A percentile compares a stretch with the other conserved stretches of the same genome.
Conservation (phyloP, 2,113 vertebrate species). For the Sylvilagus bachmani region DNA sequence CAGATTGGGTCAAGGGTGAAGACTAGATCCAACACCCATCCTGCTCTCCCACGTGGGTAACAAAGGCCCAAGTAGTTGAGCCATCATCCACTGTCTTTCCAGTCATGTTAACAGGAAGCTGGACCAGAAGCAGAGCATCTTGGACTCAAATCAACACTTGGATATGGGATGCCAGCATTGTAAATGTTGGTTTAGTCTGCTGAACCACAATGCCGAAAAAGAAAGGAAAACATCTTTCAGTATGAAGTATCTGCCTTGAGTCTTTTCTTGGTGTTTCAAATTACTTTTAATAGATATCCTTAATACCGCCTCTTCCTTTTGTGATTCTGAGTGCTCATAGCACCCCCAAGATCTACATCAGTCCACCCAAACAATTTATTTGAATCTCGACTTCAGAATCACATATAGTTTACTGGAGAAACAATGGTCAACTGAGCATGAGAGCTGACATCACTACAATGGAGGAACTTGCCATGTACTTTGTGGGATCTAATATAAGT, state of each 20-base stretch:
- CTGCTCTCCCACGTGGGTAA: no score
- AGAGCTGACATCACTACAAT: constrained; percentile 75
- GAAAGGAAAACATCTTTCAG: background rate
- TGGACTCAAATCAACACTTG: no score
- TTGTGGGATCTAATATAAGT: constrained; percentile 83
- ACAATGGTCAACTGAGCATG: constrained; percentile 66
- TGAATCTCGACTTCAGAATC: background rate
- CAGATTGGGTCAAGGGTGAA: no score
- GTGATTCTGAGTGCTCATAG: background rate
- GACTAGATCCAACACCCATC: no score
- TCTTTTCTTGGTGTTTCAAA: background rate
- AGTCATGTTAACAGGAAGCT: no score
- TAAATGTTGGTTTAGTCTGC: no score
- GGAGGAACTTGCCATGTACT: constrained; percentile 72
- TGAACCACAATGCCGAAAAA: background rate
- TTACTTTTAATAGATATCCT: background rate
- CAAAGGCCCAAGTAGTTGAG: no score
- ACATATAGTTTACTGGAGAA: constrained; percentile 59
- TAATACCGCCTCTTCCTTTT: background rate
- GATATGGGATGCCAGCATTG: no score
- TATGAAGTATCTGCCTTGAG: background rate
- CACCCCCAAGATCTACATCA: background rate
- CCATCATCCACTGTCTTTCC: no score
- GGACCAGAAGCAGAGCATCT: no score
- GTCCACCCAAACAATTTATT: constrained; percentile 3